Evolutionary conservation across 2,888 invertebrate genomes (phyloP).

Genomic region (Halictus quadricinctus): DNA sequence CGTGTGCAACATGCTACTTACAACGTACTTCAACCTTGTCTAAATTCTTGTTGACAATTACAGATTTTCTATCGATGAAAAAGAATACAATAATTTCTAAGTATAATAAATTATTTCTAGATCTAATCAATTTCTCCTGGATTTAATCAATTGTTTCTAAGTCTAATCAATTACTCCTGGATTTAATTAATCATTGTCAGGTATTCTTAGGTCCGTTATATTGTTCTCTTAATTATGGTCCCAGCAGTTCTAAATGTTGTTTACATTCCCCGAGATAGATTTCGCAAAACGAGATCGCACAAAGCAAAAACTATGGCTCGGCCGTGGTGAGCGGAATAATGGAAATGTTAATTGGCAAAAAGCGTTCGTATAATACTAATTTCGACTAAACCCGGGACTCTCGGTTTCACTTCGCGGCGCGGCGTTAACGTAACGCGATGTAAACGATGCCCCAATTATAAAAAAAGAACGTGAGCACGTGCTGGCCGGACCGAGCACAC

Average conservation of each 20-base stretch:
- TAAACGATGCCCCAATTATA: constrained; percentile 68
- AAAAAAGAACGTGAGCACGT: constrained; percentile 58
- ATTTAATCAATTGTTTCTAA: background rate
- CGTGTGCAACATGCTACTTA: too few species aligned
- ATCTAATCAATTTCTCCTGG: background rate
- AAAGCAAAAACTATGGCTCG: constrained; percentile 18
- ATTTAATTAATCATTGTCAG: background rate
- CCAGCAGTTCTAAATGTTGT: background rate
- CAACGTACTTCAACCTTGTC: too few species aligned
- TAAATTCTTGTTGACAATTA: too few species aligned
- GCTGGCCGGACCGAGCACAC: constrained; percentile 46
- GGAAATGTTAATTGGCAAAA: constrained; percentile 42
- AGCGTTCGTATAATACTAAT: constrained; percentile 24
- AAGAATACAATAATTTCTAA: too few species aligned
- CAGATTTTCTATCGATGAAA: too few species aligned
- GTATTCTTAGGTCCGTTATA: background rate
- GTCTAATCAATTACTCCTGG: background rate
- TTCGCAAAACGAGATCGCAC: constrained; percentile 30
- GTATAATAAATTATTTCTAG: background rate
- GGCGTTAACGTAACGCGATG: constrained; percentile 56
- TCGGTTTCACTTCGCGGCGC: constrained; percentile 21
- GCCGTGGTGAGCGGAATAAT: constrained; percentile 12
- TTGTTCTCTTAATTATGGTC: background rate
- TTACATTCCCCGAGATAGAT: background rate
- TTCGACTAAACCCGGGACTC: constrained; percentile 23